Percentiles rank a stretch among this genome's conserved stretches.
Evolutionary conservation across 2,888 invertebrate species (phyloP).

Genomic region (Apoda limacodes): DNA sequence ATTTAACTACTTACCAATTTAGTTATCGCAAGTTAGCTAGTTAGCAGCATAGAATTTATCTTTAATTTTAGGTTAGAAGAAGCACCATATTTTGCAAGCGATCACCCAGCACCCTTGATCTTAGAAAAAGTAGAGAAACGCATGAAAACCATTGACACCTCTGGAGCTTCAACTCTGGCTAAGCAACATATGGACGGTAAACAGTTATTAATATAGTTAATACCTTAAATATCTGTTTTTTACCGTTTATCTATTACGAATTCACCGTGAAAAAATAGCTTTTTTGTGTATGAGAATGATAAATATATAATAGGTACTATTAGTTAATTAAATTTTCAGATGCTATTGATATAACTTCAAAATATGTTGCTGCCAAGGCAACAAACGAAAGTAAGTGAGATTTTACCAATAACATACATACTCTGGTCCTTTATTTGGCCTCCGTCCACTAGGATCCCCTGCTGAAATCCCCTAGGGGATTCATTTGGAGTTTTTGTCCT

Average conservation of each 20-base stretch:
- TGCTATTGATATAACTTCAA: constrained; percentile 25
- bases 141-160: constrained; percentile 21
- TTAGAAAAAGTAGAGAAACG: constrained; percentile 26
- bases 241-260: too few species aligned
- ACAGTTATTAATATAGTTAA: too few species aligned
- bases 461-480: too few species aligned
- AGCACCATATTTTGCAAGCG: constrained; percentile 29
- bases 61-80: constrained; percentile 24
- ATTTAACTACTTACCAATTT: too few species aligned
- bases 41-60: too few species aligned
- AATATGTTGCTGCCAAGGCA: constrained; percentile 34
- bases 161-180: constrained; percentile 18
- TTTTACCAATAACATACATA: neutral
- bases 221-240: too few species aligned
- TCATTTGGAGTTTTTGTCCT: too few species aligned
- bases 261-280: too few species aligned
- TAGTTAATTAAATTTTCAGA: constrained; percentile 25
- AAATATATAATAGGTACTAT: neutral
- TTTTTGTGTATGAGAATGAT: neutral
- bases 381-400: constrained; percentile 34
- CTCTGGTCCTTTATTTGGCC: too few species aligned
- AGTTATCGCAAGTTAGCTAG: too few species aligned
- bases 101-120: constrained; percentile 27
- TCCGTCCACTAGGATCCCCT: too few species aligned
- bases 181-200: constrained; percentile 28